Percentiles rank a stretch among this genome's conserved stretches.
phyloP scores from a whole-genome alignment of 2,797 vertebrate genomes.

The Rousettus madagascariensis region DNA sequence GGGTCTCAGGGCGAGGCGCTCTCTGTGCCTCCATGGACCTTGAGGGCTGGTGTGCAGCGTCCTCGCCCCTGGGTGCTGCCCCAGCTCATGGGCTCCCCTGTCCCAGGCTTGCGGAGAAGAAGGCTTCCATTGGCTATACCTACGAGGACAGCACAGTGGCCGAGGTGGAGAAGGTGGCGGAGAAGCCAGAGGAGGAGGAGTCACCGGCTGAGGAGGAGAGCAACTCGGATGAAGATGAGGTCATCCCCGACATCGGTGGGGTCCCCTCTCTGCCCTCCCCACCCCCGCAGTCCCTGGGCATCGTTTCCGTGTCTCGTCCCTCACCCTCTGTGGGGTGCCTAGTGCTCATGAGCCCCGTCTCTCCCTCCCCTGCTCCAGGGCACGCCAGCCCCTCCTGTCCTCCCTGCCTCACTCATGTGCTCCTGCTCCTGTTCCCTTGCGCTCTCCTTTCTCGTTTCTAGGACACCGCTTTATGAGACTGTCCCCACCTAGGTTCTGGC shows the following conservation, averaged over 20 bases:
- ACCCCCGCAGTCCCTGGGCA: constrained; percentile 66
- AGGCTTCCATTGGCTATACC: constrained; percentile 96
- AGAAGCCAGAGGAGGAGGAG: constrained; percentile 92
- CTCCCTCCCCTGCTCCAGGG: neutral
- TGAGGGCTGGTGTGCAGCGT: neutral
- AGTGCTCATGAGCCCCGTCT: neutral
- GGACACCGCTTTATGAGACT: neutral
- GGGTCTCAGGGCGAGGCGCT: neutral
- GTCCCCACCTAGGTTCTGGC: neutral
- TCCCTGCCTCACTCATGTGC: neutral
- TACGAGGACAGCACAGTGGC: constrained; percentile 97
- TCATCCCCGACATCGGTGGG: constrained; percentile 96
- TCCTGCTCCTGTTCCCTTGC: too few species aligned
- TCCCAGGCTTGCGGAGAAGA: constrained; percentile 93
- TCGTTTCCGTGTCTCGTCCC: constrained; percentile 54
- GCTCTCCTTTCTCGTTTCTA: neutral
- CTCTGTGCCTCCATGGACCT: neutral
- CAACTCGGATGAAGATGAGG: constrained; percentile 93
- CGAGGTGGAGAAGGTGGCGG: constrained; percentile 88
- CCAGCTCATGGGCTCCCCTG: rapidly evolving
- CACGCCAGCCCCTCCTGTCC: rapidly evolving
- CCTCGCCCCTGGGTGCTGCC: rapidly evolving
- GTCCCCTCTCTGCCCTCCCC: constrained; percentile 78
- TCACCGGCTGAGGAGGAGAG: constrained; percentile 95
- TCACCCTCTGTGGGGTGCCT: constrained; percentile 46